Evolutionary conservation across 2,888 invertebrate genomes (phyloP).

Genomic region (Boloria euphrosyne): DNA sequence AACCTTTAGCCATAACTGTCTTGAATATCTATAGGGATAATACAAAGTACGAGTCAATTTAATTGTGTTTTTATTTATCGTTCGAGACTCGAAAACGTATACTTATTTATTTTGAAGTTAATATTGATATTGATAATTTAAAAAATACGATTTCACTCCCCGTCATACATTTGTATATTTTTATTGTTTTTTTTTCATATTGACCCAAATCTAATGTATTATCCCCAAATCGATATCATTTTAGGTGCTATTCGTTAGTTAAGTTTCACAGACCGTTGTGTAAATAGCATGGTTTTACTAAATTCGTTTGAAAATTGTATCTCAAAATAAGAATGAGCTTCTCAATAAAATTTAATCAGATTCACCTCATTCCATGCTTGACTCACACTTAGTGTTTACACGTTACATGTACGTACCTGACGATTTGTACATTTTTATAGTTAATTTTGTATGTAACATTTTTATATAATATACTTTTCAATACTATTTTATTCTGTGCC

Average conservation of each 20-base stretch:
- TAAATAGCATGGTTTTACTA: slow-evolving; percentile 8
- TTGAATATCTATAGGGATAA: slow-evolving; percentile 21
- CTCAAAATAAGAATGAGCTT: slow-evolving; percentile 30
- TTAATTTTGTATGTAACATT: slow-evolving; percentile 55
- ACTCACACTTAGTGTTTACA: slow-evolving; percentile 54
- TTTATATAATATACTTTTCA: slow-evolving; percentile 27
- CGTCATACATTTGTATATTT: background rate
- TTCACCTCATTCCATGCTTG: slow-evolving; percentile 61
- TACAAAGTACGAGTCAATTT: background rate
- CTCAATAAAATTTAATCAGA: slow-evolving; percentile 27
- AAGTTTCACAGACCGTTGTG: slow-evolving; percentile 31
- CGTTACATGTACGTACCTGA: slow-evolving; percentile 70
- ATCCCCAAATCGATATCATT: slow-evolving; percentile 45
- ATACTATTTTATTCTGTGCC: slow-evolving; percentile 32
- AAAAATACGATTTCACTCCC: background rate
- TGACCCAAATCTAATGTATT: slow-evolving; percentile 9
- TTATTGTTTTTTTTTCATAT: slow-evolving; percentile 4
- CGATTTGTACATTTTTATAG: slow-evolving; percentile 62
- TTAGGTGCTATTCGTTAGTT: slow-evolving; percentile 73
- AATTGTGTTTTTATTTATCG: slow-evolving; percentile 1
- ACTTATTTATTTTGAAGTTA: no score
- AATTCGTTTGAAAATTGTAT: slow-evolving; percentile 4
- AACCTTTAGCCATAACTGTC: slow-evolving; percentile 53
- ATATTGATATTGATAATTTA: background rate
- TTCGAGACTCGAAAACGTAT: no score